Conservation (phyloP, 2,888 invertebrate species). For the Cataglyphis livida region DNA sequence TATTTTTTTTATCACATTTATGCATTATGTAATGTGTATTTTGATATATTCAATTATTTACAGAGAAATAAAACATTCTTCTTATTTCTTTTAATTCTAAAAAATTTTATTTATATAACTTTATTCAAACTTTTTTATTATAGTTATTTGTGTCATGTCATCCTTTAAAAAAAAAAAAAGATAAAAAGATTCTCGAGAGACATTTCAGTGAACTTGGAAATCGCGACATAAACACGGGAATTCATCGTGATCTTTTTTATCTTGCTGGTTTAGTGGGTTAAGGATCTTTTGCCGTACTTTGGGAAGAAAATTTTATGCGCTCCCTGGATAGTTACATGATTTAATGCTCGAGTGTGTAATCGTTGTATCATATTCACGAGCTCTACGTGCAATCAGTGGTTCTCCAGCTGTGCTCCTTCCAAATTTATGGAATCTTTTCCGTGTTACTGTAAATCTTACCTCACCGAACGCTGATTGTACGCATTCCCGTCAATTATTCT, state of each 20-base stretch:
- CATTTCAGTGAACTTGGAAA: slow-evolving; percentile 6
- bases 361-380: neutral
- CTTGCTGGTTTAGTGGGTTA: slow-evolving; percentile 6
- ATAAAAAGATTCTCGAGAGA: neutral
- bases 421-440: neutral
- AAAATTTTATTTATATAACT: neutral
- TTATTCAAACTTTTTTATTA: neutral
- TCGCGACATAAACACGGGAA: neutral
- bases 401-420: neutral
- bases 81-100: neutral
- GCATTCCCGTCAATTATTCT: neutral
- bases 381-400: neutral
- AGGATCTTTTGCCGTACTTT: slow-evolving; percentile 2
- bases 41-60: neutral
- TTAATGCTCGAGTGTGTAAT: slow-evolving; percentile 29
- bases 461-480: neutral
- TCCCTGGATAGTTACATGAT: slow-evolving; percentile 22
- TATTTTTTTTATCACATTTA: neutral
- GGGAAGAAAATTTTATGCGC: slow-evolving; percentile 18
- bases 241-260: slow-evolving; percentile 5
- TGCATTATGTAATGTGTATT: neutral
- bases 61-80: neutral
- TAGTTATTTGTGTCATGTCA: neutral
- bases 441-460: neutral
- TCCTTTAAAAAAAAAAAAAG: neutral